Percentiles rank a stretch among this genome's conserved stretches.
Evolutionary conservation across 2,113 vertebrate species (phyloP).

Genomic region (Tychaedon coryphoeus): DNA sequence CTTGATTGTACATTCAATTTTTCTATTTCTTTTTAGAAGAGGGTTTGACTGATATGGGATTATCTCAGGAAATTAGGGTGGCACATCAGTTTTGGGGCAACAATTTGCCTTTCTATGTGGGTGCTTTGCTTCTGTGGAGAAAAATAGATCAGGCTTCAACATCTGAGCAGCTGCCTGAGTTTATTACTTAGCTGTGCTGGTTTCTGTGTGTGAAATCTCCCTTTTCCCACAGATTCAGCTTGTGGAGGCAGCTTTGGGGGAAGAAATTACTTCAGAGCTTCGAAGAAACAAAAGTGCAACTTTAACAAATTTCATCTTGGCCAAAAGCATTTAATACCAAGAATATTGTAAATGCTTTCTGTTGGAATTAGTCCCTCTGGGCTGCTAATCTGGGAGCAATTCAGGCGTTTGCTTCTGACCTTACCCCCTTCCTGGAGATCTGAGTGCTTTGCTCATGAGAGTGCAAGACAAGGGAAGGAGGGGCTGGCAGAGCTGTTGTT

Average conservation of each 20-base stretch:
- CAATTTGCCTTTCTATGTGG: background rate
- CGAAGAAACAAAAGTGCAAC: slow-evolving; percentile 62
- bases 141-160: background rate
- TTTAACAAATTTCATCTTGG: slow-evolving; percentile 66
- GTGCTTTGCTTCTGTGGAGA: background rate
- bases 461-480: background rate
- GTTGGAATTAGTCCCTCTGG: slow-evolving; percentile 57
- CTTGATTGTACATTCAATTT: background rate
- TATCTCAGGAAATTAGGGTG: background rate
- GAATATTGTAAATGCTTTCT: slow-evolving; percentile 70
- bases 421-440: slow-evolving; percentile 57
- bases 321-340: slow-evolving; percentile 60
- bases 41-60: background rate
- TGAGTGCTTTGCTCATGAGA: background rate
- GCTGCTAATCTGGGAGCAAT: slow-evolving; percentile 68
- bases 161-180: background rate
- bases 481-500: slow-evolving; percentile 47
- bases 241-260: slow-evolving; percentile 60
- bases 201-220: background rate
- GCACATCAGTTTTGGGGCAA: background rate
- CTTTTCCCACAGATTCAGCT: slow-evolving; percentile 52
- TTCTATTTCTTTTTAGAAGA: background rate
- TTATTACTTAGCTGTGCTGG: background rate
- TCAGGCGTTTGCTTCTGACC: slow-evolving; percentile 57
- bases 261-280: slow-evolving; percentile 69